Percentiles rank a stretch among this genome's conserved stretches.
Evolutionary conservation across 2,888 invertebrate species (phyloP).

Genomic region (Gastracanthus pulcherrimus): DNA sequence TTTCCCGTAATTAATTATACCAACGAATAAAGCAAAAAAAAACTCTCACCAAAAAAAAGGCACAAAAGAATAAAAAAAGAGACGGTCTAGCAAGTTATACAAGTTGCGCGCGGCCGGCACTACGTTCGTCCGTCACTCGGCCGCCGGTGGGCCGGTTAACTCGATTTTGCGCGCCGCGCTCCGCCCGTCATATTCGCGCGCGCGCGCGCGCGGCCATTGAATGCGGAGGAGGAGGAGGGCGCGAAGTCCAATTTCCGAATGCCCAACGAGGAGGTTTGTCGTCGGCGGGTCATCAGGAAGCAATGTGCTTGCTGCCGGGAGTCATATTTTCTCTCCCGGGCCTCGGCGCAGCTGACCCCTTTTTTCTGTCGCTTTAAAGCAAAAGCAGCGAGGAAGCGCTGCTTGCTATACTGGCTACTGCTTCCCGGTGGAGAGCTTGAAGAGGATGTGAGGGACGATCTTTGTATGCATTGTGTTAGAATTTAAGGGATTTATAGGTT

Average conservation of each 20-base stretch:
- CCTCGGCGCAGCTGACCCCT: slow-evolving; percentile 20
- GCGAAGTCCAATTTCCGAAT: slow-evolving; percentile 49
- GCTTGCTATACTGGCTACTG: too few relatives aligned
- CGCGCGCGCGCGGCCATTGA: neutral
- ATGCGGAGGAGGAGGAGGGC: slow-evolving; percentile 23
- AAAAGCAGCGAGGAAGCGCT: neutral
- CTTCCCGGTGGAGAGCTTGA: too few relatives aligned
- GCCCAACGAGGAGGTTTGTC: slow-evolving; percentile 50
- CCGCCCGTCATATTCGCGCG: slow-evolving; percentile 2
- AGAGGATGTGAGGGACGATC: neutral
- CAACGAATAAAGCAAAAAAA: neutral
- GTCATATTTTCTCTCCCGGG: slow-evolving; percentile 30
- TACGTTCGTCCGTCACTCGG: neutral
- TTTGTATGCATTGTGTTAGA: too few relatives aligned
- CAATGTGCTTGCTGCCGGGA: slow-evolving; percentile 45
- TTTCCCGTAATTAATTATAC: neutral
- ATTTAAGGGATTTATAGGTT: too few relatives aligned
- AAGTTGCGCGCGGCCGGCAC: neutral
- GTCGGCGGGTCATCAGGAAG: slow-evolving; percentile 44
- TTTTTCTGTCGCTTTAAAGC: slow-evolving; percentile 1
- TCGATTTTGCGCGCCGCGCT: slow-evolving; percentile 41
- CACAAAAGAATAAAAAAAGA: neutral
- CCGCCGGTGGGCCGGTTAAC: slow-evolving; percentile 13
- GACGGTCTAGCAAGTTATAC: neutral
- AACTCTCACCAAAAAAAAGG: neutral